Conservation (phyloP, 2,113 vertebrate genomes). For the Pomatorhinus ruficollis region DNA sequence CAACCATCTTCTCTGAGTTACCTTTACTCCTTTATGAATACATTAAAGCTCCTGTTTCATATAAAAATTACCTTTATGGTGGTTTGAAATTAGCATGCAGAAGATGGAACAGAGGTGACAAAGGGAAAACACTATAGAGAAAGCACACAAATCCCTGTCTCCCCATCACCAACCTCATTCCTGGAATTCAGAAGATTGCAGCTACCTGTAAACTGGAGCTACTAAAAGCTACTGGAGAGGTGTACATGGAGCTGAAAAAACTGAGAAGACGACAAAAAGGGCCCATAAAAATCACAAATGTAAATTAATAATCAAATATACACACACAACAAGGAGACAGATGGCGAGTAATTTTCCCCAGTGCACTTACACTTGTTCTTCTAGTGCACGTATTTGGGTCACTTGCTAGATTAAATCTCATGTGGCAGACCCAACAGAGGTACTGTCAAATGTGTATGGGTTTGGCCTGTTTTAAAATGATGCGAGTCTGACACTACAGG, state of each 20-base stretch:
- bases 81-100: background rate
- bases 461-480: background rate
- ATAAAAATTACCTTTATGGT: background rate
- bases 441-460: background rate
- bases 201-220: background rate
- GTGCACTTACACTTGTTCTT: constrained; percentile 58
- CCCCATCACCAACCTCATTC: background rate
- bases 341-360: constrained; percentile 70
- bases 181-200: background rate
- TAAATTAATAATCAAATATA: constrained; percentile 67
- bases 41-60: background rate
- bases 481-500: background rate
- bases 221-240: background rate
- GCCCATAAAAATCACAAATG: constrained; percentile 8
- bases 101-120: background rate
- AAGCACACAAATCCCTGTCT: background rate
- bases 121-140: background rate
- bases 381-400: constrained; percentile 67
- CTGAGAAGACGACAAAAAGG: background rate
- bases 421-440: constrained; percentile 50
- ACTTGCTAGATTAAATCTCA: constrained; percentile 71
- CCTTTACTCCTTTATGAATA: background rate
- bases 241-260: background rate
- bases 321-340: constrained; percentile 61
- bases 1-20: background rate